phyloP scores from a whole-genome alignment of 2,888 invertebrate genomes.

The Coleophora flavipennella region DNA sequence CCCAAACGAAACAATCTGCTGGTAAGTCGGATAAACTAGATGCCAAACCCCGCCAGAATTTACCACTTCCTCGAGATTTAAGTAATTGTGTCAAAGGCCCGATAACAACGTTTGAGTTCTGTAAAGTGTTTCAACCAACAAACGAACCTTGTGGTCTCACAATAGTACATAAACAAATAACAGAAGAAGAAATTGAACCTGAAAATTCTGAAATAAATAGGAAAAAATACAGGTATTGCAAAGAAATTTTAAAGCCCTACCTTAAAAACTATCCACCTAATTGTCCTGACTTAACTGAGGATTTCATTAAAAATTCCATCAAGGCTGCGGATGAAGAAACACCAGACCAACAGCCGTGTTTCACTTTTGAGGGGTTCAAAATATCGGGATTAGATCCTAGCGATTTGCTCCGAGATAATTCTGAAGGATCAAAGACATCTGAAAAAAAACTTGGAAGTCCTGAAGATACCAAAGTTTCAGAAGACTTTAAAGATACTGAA shows the following conservation, averaged over 20 bases:
- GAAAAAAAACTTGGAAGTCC: too few species aligned
- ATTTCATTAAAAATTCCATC: conserved; percentile 21
- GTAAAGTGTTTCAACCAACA: conserved; percentile 25
- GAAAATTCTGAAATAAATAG: conserved; percentile 13
- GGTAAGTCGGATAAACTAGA: too few species aligned
- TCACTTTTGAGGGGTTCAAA: conserved; percentile 1
- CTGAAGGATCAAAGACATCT: too few species aligned
- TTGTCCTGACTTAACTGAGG: conserved; percentile 23
- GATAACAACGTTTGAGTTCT: conserved; percentile 25
- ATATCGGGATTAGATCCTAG: neutral
- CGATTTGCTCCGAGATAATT: too few species aligned
- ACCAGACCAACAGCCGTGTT: conserved; percentile 24
- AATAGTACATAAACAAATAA: conserved; percentile 26
- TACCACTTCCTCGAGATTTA: conserved; percentile 12
- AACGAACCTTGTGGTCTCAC: conserved; percentile 20
- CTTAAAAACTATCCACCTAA: conserved; percentile 21
- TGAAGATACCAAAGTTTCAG: too few species aligned
- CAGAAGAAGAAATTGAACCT: conserved; percentile 21
- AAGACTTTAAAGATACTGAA: too few species aligned
- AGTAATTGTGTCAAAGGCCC: conserved; percentile 15
- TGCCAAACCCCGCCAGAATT: neutral
- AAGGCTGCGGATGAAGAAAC: conserved; percentile 22
- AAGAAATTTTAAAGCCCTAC: conserved; percentile 35
- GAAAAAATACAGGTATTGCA: conserved; percentile 28
- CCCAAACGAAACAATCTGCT: too few species aligned